Conservation (phyloP, 1,140 invertebrate species). For the Conus ventricosus region DNA sequence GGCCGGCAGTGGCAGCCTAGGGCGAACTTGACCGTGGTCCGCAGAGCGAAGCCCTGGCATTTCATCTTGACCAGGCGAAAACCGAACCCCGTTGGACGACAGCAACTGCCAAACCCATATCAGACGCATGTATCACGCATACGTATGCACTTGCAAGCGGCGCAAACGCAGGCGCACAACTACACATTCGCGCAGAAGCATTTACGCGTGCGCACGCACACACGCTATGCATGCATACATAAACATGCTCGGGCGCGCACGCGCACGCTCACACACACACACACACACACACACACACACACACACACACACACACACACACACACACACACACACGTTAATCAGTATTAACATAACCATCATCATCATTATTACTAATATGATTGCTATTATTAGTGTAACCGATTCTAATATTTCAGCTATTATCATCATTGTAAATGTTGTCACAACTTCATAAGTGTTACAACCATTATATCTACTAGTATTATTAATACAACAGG, state of each 20-base stretch:
- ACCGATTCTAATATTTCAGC: too few species aligned
- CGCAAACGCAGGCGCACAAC: too few species aligned
- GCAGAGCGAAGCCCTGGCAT: not conserved
- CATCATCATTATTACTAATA: too few species aligned
- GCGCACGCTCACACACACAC: not conserved
- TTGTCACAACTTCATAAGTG: too few species aligned
- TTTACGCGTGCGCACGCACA: not conserved
- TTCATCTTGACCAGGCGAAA: constrained; percentile 29
- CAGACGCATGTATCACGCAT: too few species aligned
- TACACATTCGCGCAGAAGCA: not conserved
- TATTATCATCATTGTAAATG: too few species aligned
- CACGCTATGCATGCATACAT: not conserved
- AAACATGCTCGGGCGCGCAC: not conserved
- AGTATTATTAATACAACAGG: too few species aligned
- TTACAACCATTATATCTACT: too few species aligned
- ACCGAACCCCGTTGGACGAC: constrained; percentile 27
- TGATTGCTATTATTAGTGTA: too few species aligned
- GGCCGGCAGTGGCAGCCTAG: constrained; percentile 34
- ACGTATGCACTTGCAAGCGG: too few species aligned
- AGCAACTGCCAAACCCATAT: constrained; percentile 23
- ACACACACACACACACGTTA: not conserved
- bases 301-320: constrained; percentile 10
- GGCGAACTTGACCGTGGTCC: constrained; percentile 33
- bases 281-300: constrained; percentile 6
- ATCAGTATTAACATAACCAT: too few species aligned